A percentile compares a stretch with the other conserved stretches of the same genome.
Evolutionary conservation across 2,888 invertebrate genomes (phyloP).

Genomic region (Boloria euphrosyne): DNA sequence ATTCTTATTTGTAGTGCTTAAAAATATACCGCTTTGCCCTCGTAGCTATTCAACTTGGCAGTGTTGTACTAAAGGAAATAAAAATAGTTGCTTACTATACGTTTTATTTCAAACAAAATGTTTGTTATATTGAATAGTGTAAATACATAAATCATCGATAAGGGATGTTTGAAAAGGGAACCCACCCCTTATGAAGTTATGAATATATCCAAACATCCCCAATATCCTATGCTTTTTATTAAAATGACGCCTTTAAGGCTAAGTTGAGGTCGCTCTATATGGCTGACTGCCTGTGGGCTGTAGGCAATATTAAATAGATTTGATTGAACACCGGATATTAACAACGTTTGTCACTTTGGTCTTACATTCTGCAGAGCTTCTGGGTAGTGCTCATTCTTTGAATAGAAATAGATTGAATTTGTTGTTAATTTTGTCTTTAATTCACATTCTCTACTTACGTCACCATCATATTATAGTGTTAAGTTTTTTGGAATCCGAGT

Average conservation of each 20-base stretch:
- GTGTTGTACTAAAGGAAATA: too few relatives aligned
- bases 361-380: neutral
- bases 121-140: too few relatives aligned
- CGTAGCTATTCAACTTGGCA: too few relatives aligned
- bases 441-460: neutral
- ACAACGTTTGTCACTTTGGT: conserved; percentile 7
- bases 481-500: too few relatives aligned
- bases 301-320: conserved; percentile 17
- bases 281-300: conserved; percentile 10
- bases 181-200: conserved; percentile 5
- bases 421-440: neutral
- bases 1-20: too few relatives aligned
- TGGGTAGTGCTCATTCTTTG: conserved; percentile 2
- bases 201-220: neutral
- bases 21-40: too few relatives aligned
- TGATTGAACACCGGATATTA: conserved; percentile 23
- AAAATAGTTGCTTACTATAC: too few relatives aligned
- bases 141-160: too few relatives aligned
- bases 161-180: neutral
- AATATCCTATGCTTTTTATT: conserved; percentile 14
- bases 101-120: too few relatives aligned
- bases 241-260: conserved; percentile 17
- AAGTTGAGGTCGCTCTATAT: conserved; percentile 3
- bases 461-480: too few relatives aligned
- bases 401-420: conserved; percentile 11